A percentile compares a stretch with the other conserved stretches of the same genome.
phyloP scores from a whole-genome alignment of 2,797 vertebrate species.

The Sternotherus odoratus region DNA sequence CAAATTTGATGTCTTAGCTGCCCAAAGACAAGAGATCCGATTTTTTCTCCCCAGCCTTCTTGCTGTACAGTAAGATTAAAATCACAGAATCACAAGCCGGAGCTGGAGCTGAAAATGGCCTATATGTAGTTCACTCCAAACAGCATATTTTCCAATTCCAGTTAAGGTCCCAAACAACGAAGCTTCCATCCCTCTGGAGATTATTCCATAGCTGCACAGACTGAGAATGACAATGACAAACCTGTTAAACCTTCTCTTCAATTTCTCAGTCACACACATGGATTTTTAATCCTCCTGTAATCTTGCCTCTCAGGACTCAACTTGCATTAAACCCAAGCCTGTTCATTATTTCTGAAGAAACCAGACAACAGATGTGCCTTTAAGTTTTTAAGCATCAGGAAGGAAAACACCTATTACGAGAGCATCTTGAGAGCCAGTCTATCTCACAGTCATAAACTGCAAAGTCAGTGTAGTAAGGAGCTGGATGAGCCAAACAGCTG shows the following conservation, averaged over 20 bases:
- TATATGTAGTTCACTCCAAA: background rate
- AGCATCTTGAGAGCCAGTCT: background rate
- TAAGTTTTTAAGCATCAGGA: background rate
- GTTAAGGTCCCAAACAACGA: background rate
- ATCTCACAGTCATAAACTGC: accelerated
- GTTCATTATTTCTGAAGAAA: background rate
- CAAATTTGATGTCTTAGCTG: background rate
- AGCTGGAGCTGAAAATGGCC: too few relatives aligned
- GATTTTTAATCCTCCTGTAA: background rate
- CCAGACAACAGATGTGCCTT: background rate
- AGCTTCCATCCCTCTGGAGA: background rate
- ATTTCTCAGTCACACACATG: accelerated
- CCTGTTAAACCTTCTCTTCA: background rate
- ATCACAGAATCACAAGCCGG: background rate
- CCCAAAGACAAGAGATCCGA: background rate
- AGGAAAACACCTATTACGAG: accelerated
- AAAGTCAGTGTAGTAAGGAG: background rate
- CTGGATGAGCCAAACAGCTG: background rate
- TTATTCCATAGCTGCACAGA: accelerated
- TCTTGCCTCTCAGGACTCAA: background rate
- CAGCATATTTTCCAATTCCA: background rate
- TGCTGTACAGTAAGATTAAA: background rate
- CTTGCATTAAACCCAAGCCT: background rate
- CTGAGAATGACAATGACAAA: accelerated
- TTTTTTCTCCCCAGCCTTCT: background rate